Base-by-base conservation (phyloP, 2,888 invertebrate species). In the Amphipyra tragopoginis region DNA sequence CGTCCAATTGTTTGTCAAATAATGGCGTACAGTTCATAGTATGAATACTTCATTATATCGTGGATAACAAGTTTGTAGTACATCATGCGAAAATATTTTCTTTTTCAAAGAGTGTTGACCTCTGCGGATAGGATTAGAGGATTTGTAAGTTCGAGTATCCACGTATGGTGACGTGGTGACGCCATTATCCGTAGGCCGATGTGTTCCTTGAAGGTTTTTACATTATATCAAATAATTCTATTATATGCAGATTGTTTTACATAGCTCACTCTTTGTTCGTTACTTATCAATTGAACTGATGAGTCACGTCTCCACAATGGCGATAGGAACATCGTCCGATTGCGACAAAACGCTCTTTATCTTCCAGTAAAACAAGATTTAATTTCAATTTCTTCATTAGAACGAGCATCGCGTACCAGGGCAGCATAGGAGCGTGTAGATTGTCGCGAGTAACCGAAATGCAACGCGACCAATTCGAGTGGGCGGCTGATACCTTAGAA, bases 301-400 rank as follows among this genome's bases (percentile, higher is more conserved):
- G 71, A 73, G 68, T 73, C 80, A 78, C 53, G 61, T 63, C 33
- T 56, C 44, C 48, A 56, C 58, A 67, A 59, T 44, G 50, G 51
- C 44, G 64, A 68, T 67, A 66, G 65, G 43, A 50, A 64, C 56
- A 60, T 63, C 44, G 45, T 48, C n/a, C 44, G 58, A 73, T 59
- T 61, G 40, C 15, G 36, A 64, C 15, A 67, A 75, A 66, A 62
- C 38, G 47, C 49, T 71, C 39, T 55, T 63, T 63, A 64, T 59
- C 47, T 48, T 44, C 26, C 43, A 58, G 50, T 59, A 55, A 65
- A 72, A 72, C 48, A 34, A 64, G 40, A 63, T 72, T 77, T 77
- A 75, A 81, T 82, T 82, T 82, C 62, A 69, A 77, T 83, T 82
- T 82, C 82, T 82, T 85, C 79, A 85, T 82, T 76, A 78, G 75